A percentile compares a stretch with the other conserved stretches of the same genome.
Evolutionary conservation across 2,797 vertebrate genomes (phyloP).

Genomic region (Lindbergichthys nudifrons): DNA sequence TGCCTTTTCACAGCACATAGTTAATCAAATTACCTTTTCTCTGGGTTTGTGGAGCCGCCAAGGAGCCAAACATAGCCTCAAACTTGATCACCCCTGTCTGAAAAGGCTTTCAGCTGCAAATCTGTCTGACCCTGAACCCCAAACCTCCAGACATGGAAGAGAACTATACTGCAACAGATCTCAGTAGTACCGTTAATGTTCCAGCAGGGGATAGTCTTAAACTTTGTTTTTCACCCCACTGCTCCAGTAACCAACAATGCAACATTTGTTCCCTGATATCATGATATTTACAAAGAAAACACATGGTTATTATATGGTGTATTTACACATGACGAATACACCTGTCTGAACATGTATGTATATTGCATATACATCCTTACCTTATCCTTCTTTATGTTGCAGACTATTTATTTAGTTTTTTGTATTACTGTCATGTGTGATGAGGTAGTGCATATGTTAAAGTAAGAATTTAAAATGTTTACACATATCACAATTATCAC

Average conservation of each 20-base stretch:
- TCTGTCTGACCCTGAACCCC: not conserved
- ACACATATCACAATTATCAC: too few species aligned
- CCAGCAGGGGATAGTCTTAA: not conserved
- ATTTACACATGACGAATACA: too few species aligned
- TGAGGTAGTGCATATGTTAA: too few species aligned
- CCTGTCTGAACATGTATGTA: too few species aligned
- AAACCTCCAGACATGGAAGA: not conserved
- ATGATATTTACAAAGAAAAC: too few species aligned
- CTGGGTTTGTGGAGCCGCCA: not conserved
- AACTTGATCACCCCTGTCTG: not conserved
- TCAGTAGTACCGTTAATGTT: not conserved
- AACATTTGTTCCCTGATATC: not conserved
- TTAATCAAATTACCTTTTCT: not conserved
- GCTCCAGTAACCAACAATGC: not conserved
- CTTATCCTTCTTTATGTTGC: too few species aligned
- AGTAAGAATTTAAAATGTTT: too few species aligned
- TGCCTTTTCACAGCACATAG: not conserved
- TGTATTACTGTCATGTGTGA: too few species aligned
- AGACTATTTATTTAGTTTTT: too few species aligned
- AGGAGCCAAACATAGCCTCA: not conserved
- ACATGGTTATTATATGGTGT: too few species aligned
- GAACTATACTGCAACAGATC: not conserved
- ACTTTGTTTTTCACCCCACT: not conserved
- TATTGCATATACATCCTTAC: too few species aligned
- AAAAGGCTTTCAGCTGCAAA: not conserved